Evolutionary conservation across 2,888 invertebrate species (phyloP), one percentile per base, ranked within the genome.

Genomic region (Notodonta ziczac): DNA sequence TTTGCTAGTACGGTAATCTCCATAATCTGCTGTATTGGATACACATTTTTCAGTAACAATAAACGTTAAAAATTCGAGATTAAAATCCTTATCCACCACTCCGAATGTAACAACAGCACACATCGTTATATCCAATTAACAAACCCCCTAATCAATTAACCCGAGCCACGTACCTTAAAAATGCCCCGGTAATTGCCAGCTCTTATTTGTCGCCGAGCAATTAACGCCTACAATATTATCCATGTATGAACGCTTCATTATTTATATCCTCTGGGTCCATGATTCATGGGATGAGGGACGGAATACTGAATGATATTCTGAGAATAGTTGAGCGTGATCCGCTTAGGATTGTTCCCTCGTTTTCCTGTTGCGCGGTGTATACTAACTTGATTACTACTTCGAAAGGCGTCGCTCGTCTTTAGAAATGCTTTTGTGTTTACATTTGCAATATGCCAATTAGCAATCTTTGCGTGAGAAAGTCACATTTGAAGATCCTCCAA

Each of bases 191-290:
- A 60, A 62, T 66, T 48, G 61, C 12, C n/a, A 9, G 52, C 32
- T 14, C 52, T 52, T 51, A 9, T 56, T 56, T 60, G 64, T 53
- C n/a, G 55, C 50, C 50, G 61, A 60, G 54, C 69, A 60, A 69
- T 57, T 59, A 62, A 50, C 55, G 61, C 46, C 42, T 24, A 58
- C 39, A 56, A 55, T 16, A 61, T 16, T 10, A 14, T 54, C 55
- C 9, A 14, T 56, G 13, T 12, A 46, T 10, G 32, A 53, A 56
- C 51, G 16, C 39, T 40, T 59, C n/a, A 13, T 9, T 55, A 50
- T 57, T 61, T 46, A 46, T 60, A 61, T 51, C 46, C 35, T 16
- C 55, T 24, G 13, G 44, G 58, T 62, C 60, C 59, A 59, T 48
- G 8, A 56, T 44, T 56, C 65, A 16, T 44, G 60, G 9, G 60